Evolutionary conservation across 2,888 invertebrate genomes (phyloP), one percentile per base, ranked within the genome.

Genomic region (Chrysina gloriosa): DNA sequence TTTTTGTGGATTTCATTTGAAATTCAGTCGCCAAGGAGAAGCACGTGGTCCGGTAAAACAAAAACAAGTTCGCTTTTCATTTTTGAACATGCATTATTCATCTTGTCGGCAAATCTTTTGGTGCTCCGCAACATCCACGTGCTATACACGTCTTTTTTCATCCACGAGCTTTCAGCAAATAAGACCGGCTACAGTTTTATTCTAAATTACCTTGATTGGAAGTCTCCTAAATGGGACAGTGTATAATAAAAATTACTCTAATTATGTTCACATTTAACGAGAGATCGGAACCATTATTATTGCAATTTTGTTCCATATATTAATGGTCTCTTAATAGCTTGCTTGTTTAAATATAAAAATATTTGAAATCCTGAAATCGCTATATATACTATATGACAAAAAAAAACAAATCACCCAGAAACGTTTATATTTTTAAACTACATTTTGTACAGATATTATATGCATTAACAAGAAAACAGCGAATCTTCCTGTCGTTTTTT

Each of bases 81-180:
- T 77, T 77, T 74, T 69, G 71, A 72, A 71, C 67, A 75, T 77
- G 73, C 72, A 77, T 79, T 75, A 80, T 80, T 79, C 79, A 80
- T 78, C 67, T 71, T 71, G 70, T 47, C 61, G 64, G 64, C 54
- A 61, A 45, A 70, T 72, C 68, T 58, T 68, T 72, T 67, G 19
- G 14, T 61, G 16, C 31, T 45, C 48, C 34, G 36, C 6, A 56
- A 27, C 56, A n/a, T 29, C 52, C 66, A 67, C 66, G 66, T 67
- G 66, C 66, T 67, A 61, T 56, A 47, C 47, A 58, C 47, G 66
- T 16, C 48, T 47, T 58, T 56, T 58, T 56, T 50, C 16, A 6
- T 56, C 39, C 23, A 9, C 31, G 16, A 31, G 36, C 11, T 27
- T 23, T 27, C 29, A 50, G 27, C 50, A 39, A 58, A 14, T 58